Base-by-base conservation (phyloP, 2,113 vertebrate genomes). In the Corythoichthys intestinalis region DNA sequence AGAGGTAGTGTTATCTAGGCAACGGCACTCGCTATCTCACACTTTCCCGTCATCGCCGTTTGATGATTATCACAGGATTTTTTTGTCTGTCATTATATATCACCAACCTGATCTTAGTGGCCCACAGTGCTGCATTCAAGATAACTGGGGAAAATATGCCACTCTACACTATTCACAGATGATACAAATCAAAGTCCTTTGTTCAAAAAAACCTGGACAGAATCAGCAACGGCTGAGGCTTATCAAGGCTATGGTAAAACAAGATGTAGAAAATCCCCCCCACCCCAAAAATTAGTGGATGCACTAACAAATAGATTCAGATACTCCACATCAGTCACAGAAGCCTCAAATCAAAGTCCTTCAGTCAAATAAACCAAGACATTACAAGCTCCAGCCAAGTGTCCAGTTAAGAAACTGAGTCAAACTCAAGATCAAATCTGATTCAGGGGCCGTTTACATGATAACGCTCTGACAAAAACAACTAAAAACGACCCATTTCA, bases 41-140 rank as follows among this genome's bases (percentile, higher is more conserved):
- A 62, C 87, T 70, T 73, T 58, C 58, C 28, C 70, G 84, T 81
- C 81, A 75, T 47, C 64, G 74, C 70, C 63, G 17, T 3, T 37
- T 35, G 63, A 49, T 74, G 76, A 79, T 83, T 75, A 82, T 84
- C 80, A 71, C 6, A 9, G 56, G 34, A 37, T 63, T 20, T 71
- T 65, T 61, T 5, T 10, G n/a, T 61, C 12, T 78, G 83, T 78
- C 41, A 71, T 65, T 72, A 73, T 57, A 28, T 52, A 67, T 65
- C 47, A 61, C 57, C 65, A 20, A 50, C 8, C 12, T 20, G 39
- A 74, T 70, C 62, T 67, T 20, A 15, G 39, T 70, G 74, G 75
- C 79, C 77, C 15, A 39, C 2, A 38, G 37, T 57, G 11, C 34
- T 34, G 28, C 53, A 34, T 34, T 34, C 9, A 10, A 35, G 20